Percentiles rank a stretch among this genome's conserved stretches.
Evolutionary conservation across 1,140 invertebrate genomes (phyloP).

Genomic region (Bacillus rossius): DNA sequence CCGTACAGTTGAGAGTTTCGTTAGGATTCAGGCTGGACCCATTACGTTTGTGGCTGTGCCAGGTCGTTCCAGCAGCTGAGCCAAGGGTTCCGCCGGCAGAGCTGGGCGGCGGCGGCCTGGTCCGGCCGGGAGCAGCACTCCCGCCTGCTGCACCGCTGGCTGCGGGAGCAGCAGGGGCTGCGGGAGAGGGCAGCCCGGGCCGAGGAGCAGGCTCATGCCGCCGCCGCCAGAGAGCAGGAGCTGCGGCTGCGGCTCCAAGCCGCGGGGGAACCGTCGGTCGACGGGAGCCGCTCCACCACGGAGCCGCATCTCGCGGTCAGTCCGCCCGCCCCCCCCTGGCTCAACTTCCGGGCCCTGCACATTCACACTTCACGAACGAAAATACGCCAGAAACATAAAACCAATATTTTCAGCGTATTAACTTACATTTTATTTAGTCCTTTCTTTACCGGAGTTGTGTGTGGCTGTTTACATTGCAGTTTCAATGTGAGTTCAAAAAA

Average conservation of each 20-base stretch:
- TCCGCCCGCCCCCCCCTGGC: no score
- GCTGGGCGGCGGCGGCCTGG: not conserved
- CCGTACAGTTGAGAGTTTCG: no score
- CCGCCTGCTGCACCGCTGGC: not conserved
- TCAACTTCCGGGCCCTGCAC: no score
- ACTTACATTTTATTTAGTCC: no score
- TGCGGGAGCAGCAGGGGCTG: constrained; percentile 2
- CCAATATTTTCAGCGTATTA: no score
- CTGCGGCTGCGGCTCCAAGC: not conserved
- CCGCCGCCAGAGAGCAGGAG: constrained; percentile 2
- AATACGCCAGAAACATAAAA: no score
- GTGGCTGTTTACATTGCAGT: no score
- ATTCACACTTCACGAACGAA: no score
- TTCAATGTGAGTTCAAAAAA: no score
- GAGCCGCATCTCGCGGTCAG: constrained; percentile 24
- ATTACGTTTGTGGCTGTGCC: no score
- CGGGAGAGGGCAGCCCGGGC: constrained; percentile 4
- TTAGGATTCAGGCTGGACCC: no score
- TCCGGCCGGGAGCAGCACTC: not conserved
- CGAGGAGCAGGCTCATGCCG: constrained; percentile 28
- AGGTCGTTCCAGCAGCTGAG: constrained; percentile 8
- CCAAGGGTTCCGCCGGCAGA: constrained; percentile 8
- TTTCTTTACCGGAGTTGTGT: no score
- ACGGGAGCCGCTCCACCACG: constrained; percentile 24
- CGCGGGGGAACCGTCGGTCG: constrained; percentile 8